These are phyloP conservation scores for Triplophysa siluroides DNA, from an alignment of 2,113 vertebrate species.

Conservation along the genomic window DNA sequence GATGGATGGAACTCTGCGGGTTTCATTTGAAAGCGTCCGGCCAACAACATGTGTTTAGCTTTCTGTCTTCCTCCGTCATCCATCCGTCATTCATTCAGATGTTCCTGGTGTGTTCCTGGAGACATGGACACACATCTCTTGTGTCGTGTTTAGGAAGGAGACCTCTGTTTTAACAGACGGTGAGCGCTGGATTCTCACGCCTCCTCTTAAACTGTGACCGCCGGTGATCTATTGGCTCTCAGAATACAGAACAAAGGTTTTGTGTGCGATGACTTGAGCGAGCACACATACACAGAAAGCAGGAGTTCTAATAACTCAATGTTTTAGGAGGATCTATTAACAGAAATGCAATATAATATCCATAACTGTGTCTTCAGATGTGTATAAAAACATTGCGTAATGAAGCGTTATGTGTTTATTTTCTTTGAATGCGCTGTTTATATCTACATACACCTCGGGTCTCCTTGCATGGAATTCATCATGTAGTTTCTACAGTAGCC, in stretches of 20 bases:
- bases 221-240: slow-evolving; percentile 18
- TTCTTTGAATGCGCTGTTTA: too few relatives aligned
- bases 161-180: background rate
- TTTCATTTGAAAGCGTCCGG: background rate
- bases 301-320: background rate
- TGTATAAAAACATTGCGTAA: too few relatives aligned
- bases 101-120: background rate
- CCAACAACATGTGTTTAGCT: slow-evolving; percentile 1
- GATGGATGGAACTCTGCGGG: background rate
- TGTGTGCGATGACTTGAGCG: slow-evolving; percentile 1
- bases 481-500: too few relatives aligned
- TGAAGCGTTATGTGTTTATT: too few relatives aligned
- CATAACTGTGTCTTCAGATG: too few relatives aligned
- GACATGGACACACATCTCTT: background rate
- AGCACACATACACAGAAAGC: slow-evolving; percentile 11
- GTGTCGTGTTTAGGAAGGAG: slow-evolving; percentile 14
- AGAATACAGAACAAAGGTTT: slow-evolving; percentile 9
- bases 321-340: too few relatives aligned
- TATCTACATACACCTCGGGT: too few relatives aligned
- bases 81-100: background rate
- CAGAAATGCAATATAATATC: too few relatives aligned
- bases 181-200: background rate
- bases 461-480: too few relatives aligned
- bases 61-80: slow-evolving; percentile 6
- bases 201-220: slow-evolving; percentile 2